Conservation (phyloP, 1,140 invertebrate species). For the Coboldia fuscipes region DNA sequence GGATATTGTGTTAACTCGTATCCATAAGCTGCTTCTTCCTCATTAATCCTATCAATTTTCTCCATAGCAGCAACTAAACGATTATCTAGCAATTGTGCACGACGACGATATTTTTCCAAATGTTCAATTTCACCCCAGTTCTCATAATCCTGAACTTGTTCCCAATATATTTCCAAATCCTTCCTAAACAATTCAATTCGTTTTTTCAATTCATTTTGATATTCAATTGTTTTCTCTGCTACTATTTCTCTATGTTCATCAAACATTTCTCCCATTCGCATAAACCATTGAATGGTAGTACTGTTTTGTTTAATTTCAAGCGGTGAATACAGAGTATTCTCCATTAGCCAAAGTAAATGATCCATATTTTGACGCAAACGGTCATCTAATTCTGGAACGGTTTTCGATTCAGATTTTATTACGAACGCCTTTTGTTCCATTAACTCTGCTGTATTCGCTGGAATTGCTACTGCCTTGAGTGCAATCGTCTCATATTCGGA, state of each 20-base stretch:
- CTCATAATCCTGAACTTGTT: constrained; percentile 68
- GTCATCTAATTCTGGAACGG: constrained; percentile 51
- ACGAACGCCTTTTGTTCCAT: constrained; percentile 66
- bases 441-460: constrained; percentile 61
- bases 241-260: constrained; percentile 62
- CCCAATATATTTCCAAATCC: constrained; percentile 58
- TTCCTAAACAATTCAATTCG: constrained; percentile 21
- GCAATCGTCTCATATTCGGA: constrained; percentile 70
- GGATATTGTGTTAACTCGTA: constrained; percentile 84
- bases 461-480: constrained; percentile 52
- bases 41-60: constrained; percentile 76
- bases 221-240: constrained; percentile 64
- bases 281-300: constrained; percentile 68
- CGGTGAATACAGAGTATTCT: constrained; percentile 54
- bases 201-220: constrained; percentile 54
- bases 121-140: constrained; percentile 76
- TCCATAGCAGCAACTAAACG: constrained; percentile 43
- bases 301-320: constrained; percentile 74
- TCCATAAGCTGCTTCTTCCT: constrained; percentile 74
- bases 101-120: constrained; percentile 62
- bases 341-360: constrained; percentile 31
- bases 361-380: constrained; percentile 28
- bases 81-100: constrained; percentile 51
- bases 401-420: constrained; percentile 40
- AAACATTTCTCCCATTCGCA: constrained; percentile 55